Base-by-base conservation (phyloP, 2,888 invertebrate genomes). In the Graphium colonna region DNA sequence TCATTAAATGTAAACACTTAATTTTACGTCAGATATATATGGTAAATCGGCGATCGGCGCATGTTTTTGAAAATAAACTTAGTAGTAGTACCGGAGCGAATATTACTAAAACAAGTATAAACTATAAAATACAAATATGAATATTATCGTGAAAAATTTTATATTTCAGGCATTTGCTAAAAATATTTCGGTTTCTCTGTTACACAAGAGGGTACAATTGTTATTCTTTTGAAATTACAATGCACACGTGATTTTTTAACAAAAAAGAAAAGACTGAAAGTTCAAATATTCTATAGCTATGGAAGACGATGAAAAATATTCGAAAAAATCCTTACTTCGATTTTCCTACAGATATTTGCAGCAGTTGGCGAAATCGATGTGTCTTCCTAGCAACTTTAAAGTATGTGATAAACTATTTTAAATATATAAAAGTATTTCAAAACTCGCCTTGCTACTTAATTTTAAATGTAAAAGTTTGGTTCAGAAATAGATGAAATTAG, bases 321-420 rank as follows among this genome's bases (percentile, higher is more conserved):
- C 47, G 55, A 43, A 58, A 55, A 15, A 62, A 61, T 18, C 42
- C 28, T 63, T 86, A 21, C 63, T 80, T 64, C 52, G 58, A 18
- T 69, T 66, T 49, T 61, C 73, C 0, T 88, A 88, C 56, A 74
- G 86, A 55, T 59, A 67, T 60, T 62, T 88, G 48, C 88, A 88
- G 58, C 68, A 78, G 55, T 56, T 76, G 21, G 81, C 87, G 0
- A 88, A 88, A 57, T 62, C 71, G 10, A 59, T 85, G 65, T 16
- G 53, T 1, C 62, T 88, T 45, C 88, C 88, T 5, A 82, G 78
- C 1, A 88, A 86, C 61, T 78, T 83, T 12, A 88, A 88, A 72
- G 84, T 75, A 68, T 68, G 65, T 58, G 2, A 12, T 13, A n/a
- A n/a, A n/a, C n/a, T n/a, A n/a, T n/a, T n/a, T n/a, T n/a, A n/a